Conservation (phyloP, 2,797 vertebrate species). For the Rhabdomys pumilio region DNA sequence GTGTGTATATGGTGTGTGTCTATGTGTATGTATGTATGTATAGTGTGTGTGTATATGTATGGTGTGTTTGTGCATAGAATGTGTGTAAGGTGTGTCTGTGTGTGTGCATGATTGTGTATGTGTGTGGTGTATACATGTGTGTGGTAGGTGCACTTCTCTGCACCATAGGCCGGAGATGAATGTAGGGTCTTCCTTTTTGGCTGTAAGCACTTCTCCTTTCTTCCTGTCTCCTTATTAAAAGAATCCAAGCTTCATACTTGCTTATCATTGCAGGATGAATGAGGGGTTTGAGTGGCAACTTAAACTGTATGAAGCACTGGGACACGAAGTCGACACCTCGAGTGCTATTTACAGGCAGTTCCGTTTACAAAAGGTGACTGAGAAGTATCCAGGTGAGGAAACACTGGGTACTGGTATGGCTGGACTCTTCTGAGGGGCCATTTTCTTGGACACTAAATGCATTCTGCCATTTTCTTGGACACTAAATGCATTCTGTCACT, state of each 20-base stretch:
- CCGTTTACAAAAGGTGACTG: conserved; percentile 92
- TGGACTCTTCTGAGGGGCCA: neutral
- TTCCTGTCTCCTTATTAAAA: conserved; percentile 10
- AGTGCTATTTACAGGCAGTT: conserved; percentile 94
- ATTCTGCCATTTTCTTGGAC: neutral
- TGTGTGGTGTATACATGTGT: neutral
- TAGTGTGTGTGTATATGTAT: too few species aligned
- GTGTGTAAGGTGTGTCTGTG: neutral
- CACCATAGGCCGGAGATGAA: neutral
- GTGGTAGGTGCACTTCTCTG: neutral
- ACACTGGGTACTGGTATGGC: neutral
- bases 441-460: neutral
- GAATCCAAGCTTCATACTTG: conserved; percentile 36
- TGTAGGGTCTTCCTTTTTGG: neutral
- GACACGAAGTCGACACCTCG: conserved; percentile 91
- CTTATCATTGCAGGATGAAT: conserved; percentile 92
- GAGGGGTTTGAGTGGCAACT: conserved; percentile 94
- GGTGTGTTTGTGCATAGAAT: too few species aligned
- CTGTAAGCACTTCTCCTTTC: neutral
- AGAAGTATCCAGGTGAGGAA: conserved; percentile 93
- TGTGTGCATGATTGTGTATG: neutral
- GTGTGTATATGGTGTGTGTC: too few species aligned
- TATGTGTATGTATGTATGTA: too few species aligned
- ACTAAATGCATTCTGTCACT: neutral
- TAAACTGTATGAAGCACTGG: conserved; percentile 94